Percentiles rank a stretch among this genome's conserved stretches.
Evolutionary conservation across 2,888 invertebrate species (phyloP).

Genomic region (Drosophila silvestris): DNA sequence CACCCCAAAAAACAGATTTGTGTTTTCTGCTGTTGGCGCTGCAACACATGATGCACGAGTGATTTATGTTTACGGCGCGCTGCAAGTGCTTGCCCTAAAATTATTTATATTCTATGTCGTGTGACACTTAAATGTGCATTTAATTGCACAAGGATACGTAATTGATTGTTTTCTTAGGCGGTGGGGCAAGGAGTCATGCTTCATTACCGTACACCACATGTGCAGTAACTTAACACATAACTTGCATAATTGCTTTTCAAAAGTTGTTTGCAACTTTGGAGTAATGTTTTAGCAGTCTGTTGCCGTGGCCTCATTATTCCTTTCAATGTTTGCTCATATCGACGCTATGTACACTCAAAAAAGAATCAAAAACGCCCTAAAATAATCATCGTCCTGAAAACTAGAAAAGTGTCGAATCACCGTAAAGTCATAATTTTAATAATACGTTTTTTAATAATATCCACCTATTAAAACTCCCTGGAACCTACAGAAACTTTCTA

Average conservation of each 20-base stretch:
- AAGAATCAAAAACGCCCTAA: not conserved
- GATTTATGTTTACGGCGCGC: constrained; percentile 65
- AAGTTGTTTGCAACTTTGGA: not conserved
- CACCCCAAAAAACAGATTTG: constrained; percentile 42
- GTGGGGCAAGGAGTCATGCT: not conserved
- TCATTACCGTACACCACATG: constrained; percentile 9
- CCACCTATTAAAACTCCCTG: not conserved
- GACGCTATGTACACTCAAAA: not conserved
- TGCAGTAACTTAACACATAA: not conserved
- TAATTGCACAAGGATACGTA: constrained; percentile 61
- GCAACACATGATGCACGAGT: constrained; percentile 76
- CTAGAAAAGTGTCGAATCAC: not conserved
- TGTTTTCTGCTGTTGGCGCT: constrained; percentile 42
- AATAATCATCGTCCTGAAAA: not conserved
- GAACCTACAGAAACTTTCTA: accelerated
- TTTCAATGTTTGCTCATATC: not conserved
- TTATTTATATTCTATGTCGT: constrained; percentile 60
- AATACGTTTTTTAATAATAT: not conserved
- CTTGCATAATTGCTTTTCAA: not conserved
- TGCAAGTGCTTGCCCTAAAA: constrained; percentile 47
- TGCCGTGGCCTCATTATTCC: not conserved
- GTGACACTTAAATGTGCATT: constrained; percentile 57
- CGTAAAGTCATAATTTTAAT: not conserved
- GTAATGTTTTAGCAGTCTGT: too few relatives aligned
- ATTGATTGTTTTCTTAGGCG: constrained; percentile 49